Evolutionary conservation across 1,140 invertebrate species (phyloP).

Genomic region (Caenorhabditis brenneri): DNA sequence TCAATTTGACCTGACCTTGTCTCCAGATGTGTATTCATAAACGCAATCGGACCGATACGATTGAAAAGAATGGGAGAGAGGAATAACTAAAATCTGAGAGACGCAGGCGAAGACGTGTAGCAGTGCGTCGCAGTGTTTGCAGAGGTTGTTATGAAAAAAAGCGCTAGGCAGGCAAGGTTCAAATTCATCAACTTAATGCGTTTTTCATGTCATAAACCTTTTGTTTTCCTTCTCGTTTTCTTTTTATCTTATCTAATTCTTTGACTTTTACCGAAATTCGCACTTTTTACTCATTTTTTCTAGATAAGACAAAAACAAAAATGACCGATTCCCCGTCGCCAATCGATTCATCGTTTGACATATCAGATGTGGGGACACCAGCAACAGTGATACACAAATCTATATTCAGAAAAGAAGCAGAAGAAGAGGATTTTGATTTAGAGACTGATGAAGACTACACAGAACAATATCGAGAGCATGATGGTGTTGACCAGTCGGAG

Average conservation of each 20-base stretch:
- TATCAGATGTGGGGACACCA: not conserved
- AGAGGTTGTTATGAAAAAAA: not conserved
- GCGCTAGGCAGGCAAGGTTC: constrained; percentile 26
- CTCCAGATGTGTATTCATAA: not conserved
- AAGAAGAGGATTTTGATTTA: not conserved
- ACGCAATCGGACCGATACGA: too few relatives aligned
- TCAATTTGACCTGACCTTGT: constrained; percentile 15
- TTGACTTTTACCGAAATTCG: not conserved
- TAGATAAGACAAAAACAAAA: constrained; percentile 35
- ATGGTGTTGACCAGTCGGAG: not conserved
- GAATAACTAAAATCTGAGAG: not conserved
- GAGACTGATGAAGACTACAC: not conserved
- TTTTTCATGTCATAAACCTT: not conserved
- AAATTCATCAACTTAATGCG: not conserved
- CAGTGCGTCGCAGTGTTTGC: not conserved
- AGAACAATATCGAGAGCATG: not conserved
- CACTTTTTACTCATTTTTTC: not conserved
- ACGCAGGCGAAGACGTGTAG: not conserved
- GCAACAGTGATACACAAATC: not conserved
- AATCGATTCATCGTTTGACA: constrained; percentile 25
- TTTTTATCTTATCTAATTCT: not conserved
- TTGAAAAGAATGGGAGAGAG: not conserved
- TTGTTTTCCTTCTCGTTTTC: too few relatives aligned
- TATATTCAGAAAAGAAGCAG: not conserved
- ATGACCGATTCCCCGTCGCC: constrained; percentile 17